Evolutionary conservation across 2,797 vertebrate species (phyloP), one percentile per base, ranked within the genome.

Genomic region (Diglossa cyanea): DNA sequence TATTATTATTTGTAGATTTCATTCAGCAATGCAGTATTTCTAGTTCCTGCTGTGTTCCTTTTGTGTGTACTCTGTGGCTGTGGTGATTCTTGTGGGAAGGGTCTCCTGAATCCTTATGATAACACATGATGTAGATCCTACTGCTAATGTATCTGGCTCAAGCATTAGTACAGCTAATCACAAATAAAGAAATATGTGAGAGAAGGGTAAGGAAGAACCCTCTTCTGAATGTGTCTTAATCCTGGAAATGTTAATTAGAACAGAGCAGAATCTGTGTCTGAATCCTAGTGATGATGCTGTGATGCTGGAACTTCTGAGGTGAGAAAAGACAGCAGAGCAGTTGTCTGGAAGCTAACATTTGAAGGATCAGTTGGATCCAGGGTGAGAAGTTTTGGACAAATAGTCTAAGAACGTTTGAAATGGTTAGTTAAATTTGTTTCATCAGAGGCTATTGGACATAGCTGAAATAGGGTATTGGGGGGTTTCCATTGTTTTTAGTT

Each of bases 41-140:
- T 78, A 14, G 54, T 75, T 96, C 51, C 25, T 81, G 19, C 25
- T 72, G 1, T 86, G 30, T 23, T 86, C 9, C 24, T 63, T 88
- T 68, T 42, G 4, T 65, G 14, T 4, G 8, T 37, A 8, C 9
- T 78, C 20, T 58, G 0, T 47, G 50, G 17, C 42, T 3, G 0
- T 20, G 42, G 58, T 62, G 51, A 31, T 84, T 75, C 17, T 75
- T 58, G 4, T 57, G 31, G 5, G 18, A 42, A 4, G 55, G 3
- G 4, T 71, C 45, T 87, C 21, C 62, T 78, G 28, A 8, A 12
- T 65, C 54, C 28, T 62, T 68, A 26, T 5, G 31, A 10, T 71
- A 45, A 20, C 24, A 31, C 4, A 4, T 62, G 25, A 18, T 45
- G 15, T 71, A 61, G 33, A 47, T 74, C 31, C 26, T 86, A 31